Evolutionary conservation across 2,797 vertebrate genomes (phyloP).

Genomic region (Typhlichthys subterraneus): DNA sequence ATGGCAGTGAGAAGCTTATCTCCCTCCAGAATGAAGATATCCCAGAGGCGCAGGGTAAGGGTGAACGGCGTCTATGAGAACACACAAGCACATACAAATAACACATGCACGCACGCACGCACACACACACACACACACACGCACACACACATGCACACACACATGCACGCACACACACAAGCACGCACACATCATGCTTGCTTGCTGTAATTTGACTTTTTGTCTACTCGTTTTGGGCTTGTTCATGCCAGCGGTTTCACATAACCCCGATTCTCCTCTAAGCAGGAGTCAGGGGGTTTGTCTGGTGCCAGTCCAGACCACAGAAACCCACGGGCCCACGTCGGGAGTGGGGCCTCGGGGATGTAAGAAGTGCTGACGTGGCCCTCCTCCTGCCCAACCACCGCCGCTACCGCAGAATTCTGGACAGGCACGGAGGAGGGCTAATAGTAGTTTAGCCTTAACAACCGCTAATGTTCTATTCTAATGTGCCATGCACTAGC

Average conservation of each 20-base stretch:
- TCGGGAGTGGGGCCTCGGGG: constrained; percentile 27
- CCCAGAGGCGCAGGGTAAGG: constrained; percentile 85
- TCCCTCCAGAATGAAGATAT: constrained; percentile 87
- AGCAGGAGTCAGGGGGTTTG: constrained; percentile 42
- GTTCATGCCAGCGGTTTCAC: constrained; percentile 14
- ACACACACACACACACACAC: constrained; percentile 3
- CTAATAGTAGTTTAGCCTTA: constrained; percentile 48
- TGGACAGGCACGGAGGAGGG: constrained; percentile 35
- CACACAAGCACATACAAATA: constrained; percentile 3
- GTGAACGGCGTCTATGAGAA: constrained; percentile 83
- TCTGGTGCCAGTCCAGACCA: constrained; percentile 52
- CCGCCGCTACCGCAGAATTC: constrained; percentile 60
- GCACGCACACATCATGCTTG: not conserved
- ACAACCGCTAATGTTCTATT: constrained; percentile 42
- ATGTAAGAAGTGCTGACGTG: constrained; percentile 58
- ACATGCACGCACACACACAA: not conserved
- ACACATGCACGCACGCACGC: not conserved
- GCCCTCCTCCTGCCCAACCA: constrained; percentile 46
- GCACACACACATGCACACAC: not conserved
- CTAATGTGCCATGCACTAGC: constrained; percentile 18
- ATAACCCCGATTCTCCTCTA: constrained; percentile 1
- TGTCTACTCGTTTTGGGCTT: not conserved
- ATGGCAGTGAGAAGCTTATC: constrained; percentile 83
- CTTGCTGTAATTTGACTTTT: not conserved
- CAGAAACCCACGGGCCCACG: constrained; percentile 40